Evolutionary conservation across 2,113 vertebrate genomes (phyloP).

Genomic region (Ardeotis arabs): DNA sequence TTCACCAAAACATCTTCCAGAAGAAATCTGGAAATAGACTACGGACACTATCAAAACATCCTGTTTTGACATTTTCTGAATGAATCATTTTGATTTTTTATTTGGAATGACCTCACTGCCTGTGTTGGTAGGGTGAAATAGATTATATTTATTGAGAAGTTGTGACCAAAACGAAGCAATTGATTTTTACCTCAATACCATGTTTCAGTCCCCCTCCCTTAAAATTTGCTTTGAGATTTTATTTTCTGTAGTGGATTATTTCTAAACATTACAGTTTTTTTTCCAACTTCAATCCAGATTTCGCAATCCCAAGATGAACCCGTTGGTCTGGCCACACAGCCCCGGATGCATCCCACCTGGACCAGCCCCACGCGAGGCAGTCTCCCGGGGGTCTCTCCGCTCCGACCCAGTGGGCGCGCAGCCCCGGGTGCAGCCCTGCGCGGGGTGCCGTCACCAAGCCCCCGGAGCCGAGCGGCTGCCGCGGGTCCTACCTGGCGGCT

Average conservation of each 20-base stretch:
- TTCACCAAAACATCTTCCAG: constrained; percentile 8
- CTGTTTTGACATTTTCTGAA: constrained; percentile 67
- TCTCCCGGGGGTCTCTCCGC: background rate
- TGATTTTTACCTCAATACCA: background rate
- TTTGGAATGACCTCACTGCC: constrained; percentile 4
- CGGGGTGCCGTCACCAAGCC: accelerated
- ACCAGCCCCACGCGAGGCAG: background rate
- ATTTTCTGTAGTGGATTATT: background rate
- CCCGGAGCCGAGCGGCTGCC: accelerated
- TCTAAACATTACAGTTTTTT: background rate
- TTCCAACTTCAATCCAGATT: background rate
- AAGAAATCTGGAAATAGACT: constrained; percentile 39
- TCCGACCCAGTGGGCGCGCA: accelerated
- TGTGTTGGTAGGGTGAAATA: background rate
- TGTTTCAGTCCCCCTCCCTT: background rate
- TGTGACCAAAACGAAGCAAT: background rate
- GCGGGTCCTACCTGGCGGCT: background rate
- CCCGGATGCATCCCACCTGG: background rate
- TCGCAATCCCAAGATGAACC: background rate
- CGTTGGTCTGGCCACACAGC: accelerated
- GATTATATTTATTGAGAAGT: background rate
- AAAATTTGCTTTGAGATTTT: background rate
- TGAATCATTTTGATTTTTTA: constrained; percentile 47
- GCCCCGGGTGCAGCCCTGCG: background rate
- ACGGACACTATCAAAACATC: constrained; percentile 44